These are phyloP conservation scores for Stegodyphus dumicola DNA, from an alignment of 1,140 invertebrate species.

Conservation along the genomic window DNA sequence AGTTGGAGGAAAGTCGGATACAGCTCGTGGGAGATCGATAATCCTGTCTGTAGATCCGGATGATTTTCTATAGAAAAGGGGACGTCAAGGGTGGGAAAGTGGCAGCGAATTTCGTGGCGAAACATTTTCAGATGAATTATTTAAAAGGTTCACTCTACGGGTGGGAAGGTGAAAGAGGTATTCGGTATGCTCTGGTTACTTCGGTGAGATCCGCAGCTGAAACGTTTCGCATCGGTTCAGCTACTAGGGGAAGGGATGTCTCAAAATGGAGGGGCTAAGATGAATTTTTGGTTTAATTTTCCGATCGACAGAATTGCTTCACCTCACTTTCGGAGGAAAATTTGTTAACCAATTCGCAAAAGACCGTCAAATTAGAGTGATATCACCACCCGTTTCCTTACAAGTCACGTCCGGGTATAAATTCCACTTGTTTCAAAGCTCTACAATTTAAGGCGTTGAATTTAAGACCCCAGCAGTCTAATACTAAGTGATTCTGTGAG, in stretches of 20 bases:
- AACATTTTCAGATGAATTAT: slow-evolving; percentile 58
- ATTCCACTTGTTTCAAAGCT: background rate
- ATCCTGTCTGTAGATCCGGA: background rate
- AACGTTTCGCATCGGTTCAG: slow-evolving; percentile 2
- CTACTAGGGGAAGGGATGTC: background rate
- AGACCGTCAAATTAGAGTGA: background rate
- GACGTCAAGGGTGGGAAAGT: no score
- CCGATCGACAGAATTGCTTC: background rate
- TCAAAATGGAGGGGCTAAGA: background rate
- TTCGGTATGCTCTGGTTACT: background rate
- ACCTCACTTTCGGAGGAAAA: background rate
- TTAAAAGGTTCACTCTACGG: background rate
- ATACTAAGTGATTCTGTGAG: background rate
- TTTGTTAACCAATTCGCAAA: background rate
- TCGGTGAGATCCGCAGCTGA: background rate
- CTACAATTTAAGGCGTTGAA: background rate
- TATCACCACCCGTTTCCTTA: background rate
- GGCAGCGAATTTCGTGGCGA: slow-evolving; percentile 10
- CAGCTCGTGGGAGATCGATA: slow-evolving; percentile 16
- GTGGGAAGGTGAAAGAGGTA: background rate
- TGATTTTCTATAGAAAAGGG: slow-evolving; percentile 6
- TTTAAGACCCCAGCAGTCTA: background rate
- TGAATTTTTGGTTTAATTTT: slow-evolving; percentile 27
- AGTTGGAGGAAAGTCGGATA: slow-evolving; percentile 11
- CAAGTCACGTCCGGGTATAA: background rate